Evolutionary conservation across 2,113 vertebrate genomes (phyloP).

Genomic region (Hyperopisus bebe): DNA sequence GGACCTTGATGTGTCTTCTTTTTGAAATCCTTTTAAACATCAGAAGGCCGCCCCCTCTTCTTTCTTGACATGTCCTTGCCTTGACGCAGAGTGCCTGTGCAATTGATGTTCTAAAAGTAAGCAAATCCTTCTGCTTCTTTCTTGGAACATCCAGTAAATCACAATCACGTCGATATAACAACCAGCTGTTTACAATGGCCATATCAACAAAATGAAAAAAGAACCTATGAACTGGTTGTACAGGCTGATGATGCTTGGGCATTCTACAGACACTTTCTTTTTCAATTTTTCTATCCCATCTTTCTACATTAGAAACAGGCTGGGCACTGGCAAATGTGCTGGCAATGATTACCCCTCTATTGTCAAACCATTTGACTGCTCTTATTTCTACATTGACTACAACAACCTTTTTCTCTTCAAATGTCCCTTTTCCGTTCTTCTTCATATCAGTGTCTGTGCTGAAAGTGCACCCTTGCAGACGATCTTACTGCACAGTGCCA

Average conservation of each 20-base stretch:
- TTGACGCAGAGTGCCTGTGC: no score
- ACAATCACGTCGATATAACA: not conserved
- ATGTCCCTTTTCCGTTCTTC: not conserved
- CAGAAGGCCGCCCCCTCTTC: not conserved
- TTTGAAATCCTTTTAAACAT: not conserved
- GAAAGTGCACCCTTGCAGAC: no score
- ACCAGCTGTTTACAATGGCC: not conserved
- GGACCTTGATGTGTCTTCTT: not conserved
- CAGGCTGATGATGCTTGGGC: not conserved
- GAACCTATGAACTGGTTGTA: not conserved
- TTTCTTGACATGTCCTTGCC: no score
- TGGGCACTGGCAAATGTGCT: no score
- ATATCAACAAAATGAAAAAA: not conserved
- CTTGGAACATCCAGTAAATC: not conserved
- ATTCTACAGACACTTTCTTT: no score
- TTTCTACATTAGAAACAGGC: no score
- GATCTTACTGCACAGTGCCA: no score
- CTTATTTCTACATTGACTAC: not conserved
- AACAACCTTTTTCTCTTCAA: not conserved
- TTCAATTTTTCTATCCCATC: no score
- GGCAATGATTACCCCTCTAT: no score
- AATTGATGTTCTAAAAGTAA: not conserved
- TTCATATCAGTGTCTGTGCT: no score
- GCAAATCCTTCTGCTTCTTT: no score
- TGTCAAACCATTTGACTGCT: not conserved